Base-by-base conservation (phyloP, 2,888 invertebrate genomes). In the Drosophila colorata region DNA sequence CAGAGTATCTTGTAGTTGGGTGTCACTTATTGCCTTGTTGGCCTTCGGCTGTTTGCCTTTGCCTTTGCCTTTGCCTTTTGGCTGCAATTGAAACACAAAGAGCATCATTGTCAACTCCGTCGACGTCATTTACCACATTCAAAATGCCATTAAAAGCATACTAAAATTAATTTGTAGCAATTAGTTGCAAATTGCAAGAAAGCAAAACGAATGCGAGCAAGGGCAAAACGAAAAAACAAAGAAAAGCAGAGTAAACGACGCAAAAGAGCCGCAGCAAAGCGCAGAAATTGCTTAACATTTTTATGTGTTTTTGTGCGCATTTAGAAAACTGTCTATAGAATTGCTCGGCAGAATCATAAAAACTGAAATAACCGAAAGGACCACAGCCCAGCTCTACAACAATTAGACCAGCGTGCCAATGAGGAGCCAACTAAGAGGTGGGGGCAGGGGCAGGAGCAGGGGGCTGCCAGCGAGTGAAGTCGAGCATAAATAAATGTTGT, bases 101-200 rank as follows among this genome's bases (percentile, higher is more conserved):
- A 59, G 74, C 67, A 60, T 66, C 81, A 74, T 85, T 80, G 86
- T 81, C 80, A 70, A 65, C 69, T 77, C 49, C 59, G 73, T 59
- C 69, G 69, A 69, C 67, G 78, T 79, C 79, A 78, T 83, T 74
- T 73, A 72, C 80, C 86, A 85, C 84, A 88, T 85, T 85, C 88
- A 85, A 88, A 88, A 88, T 82, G 88, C 83, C 87, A 88, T 85
- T 88, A 85, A 88, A 86, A 88, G 84, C 76, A 83, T 83, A 88
- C 87, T 88, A 88, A 85, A 88, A 88, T 86, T 88, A 86, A 88
- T 86, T 88, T 87, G 87, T 86, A 74, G 85, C 85, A 86, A 86
- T 86, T 86, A 88, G 88, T 86, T 86, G 85, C 88, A 88, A 88
- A 86, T 86, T 85, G 88, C 87, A 73, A 79, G 78, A 80, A 76